phyloP scores from a whole-genome alignment of 2,113 vertebrate species.

The Nycticorax nycticorax region DNA sequence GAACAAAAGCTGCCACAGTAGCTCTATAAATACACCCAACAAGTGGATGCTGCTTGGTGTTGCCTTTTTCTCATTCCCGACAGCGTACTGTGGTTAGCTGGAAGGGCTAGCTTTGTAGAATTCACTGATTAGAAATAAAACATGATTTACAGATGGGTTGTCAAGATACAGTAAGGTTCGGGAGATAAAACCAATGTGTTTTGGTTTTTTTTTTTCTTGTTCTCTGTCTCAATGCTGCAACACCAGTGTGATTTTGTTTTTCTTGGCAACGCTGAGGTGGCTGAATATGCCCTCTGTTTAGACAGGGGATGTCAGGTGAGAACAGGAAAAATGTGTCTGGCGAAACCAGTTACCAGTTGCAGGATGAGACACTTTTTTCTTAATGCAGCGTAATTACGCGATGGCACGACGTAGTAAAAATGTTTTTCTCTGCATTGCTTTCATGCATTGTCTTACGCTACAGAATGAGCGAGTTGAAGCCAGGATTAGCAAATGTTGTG shows the following conservation, averaged over 20 bases:
- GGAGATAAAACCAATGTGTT: not conserved
- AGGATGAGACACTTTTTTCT: not conserved
- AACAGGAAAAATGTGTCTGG: not conserved
- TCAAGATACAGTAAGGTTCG: not conserved
- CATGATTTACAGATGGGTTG: not conserved
- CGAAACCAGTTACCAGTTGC: not conserved
- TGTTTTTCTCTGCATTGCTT: not conserved
- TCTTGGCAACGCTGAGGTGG: not conserved
- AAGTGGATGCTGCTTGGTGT: not conserved
- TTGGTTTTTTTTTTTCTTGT: not conserved
- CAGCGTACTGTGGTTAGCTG: not conserved
- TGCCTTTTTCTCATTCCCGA: not conserved
- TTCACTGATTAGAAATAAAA: not conserved
- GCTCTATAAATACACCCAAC: conserved; percentile 22
- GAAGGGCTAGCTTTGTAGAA: not conserved
- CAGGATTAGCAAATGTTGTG: not conserved
- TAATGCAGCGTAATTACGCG: not conserved
- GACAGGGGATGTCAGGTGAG: not conserved
- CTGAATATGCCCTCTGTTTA: not conserved
- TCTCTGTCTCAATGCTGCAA: not conserved
- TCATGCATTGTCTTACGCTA: not conserved
- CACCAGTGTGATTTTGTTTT: not conserved
- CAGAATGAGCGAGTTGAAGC: not conserved
- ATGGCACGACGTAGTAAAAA: rapidly evolving
- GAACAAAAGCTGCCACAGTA: not conserved